phyloP scores from a whole-genome alignment of 2,113 vertebrate genomes.

The Alethe diademata region DNA sequence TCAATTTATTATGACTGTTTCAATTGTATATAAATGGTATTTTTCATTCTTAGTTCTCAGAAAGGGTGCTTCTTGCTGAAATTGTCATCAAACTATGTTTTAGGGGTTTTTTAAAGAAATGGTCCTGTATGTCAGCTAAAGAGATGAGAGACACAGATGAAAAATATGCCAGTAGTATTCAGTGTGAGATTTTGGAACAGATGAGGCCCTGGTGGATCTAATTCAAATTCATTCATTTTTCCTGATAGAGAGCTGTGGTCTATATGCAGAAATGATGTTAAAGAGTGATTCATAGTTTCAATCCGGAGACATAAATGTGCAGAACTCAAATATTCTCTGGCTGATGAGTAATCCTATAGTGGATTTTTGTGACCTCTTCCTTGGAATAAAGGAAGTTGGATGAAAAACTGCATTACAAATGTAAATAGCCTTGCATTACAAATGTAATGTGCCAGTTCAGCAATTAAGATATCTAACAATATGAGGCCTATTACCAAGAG shows the following conservation, averaged over 20 bases:
- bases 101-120: not conserved
- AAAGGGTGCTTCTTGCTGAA: not conserved
- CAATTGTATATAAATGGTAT: not conserved
- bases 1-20: not conserved
- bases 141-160: not conserved
- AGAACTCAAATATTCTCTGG: not conserved
- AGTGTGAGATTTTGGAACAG: not conserved
- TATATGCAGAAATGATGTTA: not conserved
- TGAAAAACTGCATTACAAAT: not conserved
- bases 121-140: not conserved
- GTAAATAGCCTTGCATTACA: not conserved
- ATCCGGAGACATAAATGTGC: not conserved
- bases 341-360: not conserved
- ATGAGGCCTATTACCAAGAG: not conserved
- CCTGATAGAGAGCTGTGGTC: not conserved
- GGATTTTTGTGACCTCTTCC: not conserved
- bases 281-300: not conserved
- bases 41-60: not conserved
- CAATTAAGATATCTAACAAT: not conserved
- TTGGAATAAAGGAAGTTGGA: not conserved
- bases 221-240: not conserved
- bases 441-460: not conserved
- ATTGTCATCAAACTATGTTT: not conserved
- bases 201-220: not conserved
- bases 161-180: not conserved